phyloP scores from a whole-genome alignment of 64 coral and sea anemone species.

The Orbicella faveolata region DNA sequence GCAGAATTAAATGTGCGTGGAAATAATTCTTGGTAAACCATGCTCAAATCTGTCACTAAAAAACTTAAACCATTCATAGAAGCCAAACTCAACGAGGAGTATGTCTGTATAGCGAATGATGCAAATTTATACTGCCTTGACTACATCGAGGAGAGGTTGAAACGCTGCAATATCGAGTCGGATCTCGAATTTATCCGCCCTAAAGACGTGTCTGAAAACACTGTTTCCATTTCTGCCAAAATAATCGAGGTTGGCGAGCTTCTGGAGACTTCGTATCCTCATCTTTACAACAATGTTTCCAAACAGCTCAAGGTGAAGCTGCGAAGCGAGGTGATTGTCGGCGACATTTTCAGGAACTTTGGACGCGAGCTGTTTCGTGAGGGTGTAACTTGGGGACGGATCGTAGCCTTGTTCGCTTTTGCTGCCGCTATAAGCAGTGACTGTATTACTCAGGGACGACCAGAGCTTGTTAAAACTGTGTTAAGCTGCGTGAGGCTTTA shows the following conservation, averaged over 20 bases:
- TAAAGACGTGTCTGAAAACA: slow-evolving; percentile 52
- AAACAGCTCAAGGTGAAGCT: slow-evolving; percentile 81
- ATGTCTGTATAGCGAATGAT: slow-evolving; percentile 82
- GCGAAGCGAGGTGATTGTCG: slow-evolving; percentile 87
- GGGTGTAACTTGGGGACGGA: slow-evolving; percentile 82
- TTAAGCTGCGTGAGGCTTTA: slow-evolving; percentile 74
- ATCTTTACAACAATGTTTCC: slow-evolving; percentile 81
- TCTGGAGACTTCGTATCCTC: slow-evolving; percentile 78
- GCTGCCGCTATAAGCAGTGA: slow-evolving; percentile 76
- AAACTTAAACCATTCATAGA: slow-evolving; percentile 78
- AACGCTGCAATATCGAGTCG: slow-evolving; percentile 83
- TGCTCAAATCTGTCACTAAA: slow-evolving; percentile 90
- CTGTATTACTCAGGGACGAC: slow-evolving; percentile 72
- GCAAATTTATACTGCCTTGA: slow-evolving; percentile 91
- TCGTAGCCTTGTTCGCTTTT: slow-evolving; percentile 89
- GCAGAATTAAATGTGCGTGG: not conserved
- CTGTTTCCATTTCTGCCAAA: slow-evolving; percentile 57
- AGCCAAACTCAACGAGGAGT: slow-evolving; percentile 86
- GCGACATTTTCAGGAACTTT: slow-evolving; percentile 85
- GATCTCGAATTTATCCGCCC: slow-evolving; percentile 81
- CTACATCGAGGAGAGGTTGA: slow-evolving; percentile 90
- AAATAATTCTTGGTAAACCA: slow-evolving; percentile 11
- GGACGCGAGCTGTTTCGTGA: slow-evolving; percentile 82
- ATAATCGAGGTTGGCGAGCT: slow-evolving; percentile 85
- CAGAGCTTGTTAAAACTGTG: slow-evolving; percentile 90